Conservation (phyloP, 2,888 invertebrate genomes). For the Bimastos eiseni region DNA sequence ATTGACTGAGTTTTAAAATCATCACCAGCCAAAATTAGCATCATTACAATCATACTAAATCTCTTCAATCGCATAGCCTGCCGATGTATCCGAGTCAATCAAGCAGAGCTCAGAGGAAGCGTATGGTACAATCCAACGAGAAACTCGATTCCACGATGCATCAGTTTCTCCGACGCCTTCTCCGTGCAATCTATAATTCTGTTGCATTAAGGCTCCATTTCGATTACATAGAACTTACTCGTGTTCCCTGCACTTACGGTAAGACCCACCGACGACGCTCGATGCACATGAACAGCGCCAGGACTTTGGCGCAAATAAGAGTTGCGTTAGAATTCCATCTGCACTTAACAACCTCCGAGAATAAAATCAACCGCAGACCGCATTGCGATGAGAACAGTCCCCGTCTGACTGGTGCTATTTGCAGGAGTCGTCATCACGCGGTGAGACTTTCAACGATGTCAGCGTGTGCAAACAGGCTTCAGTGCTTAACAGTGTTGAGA, state of each 20-base stretch:
- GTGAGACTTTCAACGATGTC: not conserved
- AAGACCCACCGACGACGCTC: not conserved
- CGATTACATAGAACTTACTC: conserved; percentile 13
- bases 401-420: not conserved
- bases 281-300: not conserved
- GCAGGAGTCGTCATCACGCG: not conserved
- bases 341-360: not conserved
- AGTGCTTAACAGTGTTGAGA: not conserved
- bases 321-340: not conserved
- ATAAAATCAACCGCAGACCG: not conserved
- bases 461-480: conserved; percentile 13
- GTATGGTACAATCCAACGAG: not conserved
- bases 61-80: not conserved
- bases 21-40: not conserved
- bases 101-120: not conserved
- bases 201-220: not conserved
- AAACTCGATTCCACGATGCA: conserved; percentile 13
- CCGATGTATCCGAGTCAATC: not conserved
- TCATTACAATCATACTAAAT: not conserved
- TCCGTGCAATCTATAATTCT: not conserved
- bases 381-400: not conserved
- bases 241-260: conserved; percentile 13
- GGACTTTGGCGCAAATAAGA: not conserved
- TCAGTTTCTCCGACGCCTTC: not conserved
- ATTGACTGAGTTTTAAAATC: not conserved